These are phyloP conservation scores for Peucedramus taeniatus DNA, from an alignment of 2,113 vertebrate genomes.

Conservation along the genomic window DNA sequence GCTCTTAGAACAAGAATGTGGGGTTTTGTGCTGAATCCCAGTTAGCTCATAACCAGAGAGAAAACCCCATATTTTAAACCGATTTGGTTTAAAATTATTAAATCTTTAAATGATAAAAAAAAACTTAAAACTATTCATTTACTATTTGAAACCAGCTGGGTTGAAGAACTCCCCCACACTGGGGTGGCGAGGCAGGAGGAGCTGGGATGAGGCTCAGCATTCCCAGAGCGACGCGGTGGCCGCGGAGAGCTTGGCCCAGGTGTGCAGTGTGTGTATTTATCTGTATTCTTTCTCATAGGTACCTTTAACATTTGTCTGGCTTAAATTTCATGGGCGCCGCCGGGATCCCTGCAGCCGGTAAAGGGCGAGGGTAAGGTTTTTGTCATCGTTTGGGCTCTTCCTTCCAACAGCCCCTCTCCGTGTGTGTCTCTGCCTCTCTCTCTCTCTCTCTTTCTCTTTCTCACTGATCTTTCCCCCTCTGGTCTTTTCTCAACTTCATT, in stretches of 20 bases:
- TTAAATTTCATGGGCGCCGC: conserved; percentile 96
- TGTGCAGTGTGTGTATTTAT: conserved; percentile 85
- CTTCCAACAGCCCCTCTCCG: conserved; percentile 76
- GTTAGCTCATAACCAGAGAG: too few species aligned
- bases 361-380: conserved; percentile 98
- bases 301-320: conserved; percentile 97
- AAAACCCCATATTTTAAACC: too few species aligned
- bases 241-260: not conserved
- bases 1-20: too few species aligned
- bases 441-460: conserved; percentile 55
- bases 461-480: conserved; percentile 70
- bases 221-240: not conserved
- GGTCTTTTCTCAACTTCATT: conserved; percentile 83
- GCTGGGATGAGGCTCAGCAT: rapidly evolving
- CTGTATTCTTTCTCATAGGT: conserved; percentile 99
- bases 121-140: too few species aligned
- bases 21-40: too few species aligned
- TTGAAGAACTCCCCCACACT: too few species aligned
- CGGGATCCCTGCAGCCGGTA: conserved; percentile 84
- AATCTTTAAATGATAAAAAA: too few species aligned
- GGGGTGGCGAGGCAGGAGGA: not conserved
- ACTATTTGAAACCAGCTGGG: too few species aligned
- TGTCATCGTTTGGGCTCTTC: conserved; percentile 90
- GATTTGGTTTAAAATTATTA: too few species aligned
- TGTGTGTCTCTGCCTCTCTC: conserved; percentile 76